phyloP scores from a whole-genome alignment of 2,888 invertebrate genomes.

The Petrolisthes cinctipes region DNA sequence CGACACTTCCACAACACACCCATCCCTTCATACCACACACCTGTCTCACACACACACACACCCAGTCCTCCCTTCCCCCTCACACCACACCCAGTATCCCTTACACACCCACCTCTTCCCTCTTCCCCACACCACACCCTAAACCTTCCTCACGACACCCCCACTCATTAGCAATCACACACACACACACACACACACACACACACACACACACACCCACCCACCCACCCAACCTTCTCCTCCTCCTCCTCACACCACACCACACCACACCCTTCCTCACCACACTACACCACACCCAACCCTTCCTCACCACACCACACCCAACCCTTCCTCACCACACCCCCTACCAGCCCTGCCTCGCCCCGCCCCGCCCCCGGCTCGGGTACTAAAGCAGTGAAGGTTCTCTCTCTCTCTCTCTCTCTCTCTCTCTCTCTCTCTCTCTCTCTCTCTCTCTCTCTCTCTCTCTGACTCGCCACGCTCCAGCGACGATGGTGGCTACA shows the following conservation, averaged over 20 bases:
- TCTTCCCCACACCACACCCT: not conserved
- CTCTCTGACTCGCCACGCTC: constrained; percentile 33
- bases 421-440: not conserved
- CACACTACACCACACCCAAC: not conserved
- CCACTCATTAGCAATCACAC: not conserved
- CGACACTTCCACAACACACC: too few species aligned
- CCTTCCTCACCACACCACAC: not conserved
- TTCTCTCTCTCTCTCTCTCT: not conserved
- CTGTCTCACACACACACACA: not conserved
- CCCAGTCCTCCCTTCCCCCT: not conserved
- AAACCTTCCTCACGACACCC: not conserved
- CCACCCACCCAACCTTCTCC: not conserved
- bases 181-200: too few species aligned
- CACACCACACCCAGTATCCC: not conserved
- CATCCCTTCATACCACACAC: not conserved
- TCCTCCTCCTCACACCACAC: constrained; percentile 2
- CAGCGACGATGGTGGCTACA: constrained; percentile 40
- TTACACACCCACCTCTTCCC: not conserved
- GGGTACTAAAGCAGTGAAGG: constrained; percentile 1
- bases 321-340: not conserved
- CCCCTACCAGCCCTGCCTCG: not conserved
- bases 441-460: not conserved
- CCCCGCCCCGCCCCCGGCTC: constrained; percentile 10
- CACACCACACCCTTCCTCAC: constrained; percentile 18
- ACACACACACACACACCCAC: too few species aligned